Conservation (phyloP, 2,113 vertebrate genomes). For the Gorilla gorilla region DNA sequence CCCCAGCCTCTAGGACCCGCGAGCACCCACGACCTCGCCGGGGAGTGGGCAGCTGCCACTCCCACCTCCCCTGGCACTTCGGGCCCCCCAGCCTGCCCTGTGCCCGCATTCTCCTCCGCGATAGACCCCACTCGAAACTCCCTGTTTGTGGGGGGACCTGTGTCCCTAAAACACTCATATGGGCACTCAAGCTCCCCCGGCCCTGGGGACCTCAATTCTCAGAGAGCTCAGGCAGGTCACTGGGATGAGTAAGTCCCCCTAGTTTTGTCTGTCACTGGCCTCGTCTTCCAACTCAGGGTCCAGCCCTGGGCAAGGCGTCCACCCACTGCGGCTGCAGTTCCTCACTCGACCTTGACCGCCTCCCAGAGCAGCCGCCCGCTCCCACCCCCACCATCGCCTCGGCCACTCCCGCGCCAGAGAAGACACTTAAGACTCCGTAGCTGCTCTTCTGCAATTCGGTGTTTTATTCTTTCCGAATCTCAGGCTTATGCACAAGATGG, state of each 20-base stretch:
- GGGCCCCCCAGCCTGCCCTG: neutral
- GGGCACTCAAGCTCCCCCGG: neutral
- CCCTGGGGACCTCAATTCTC: neutral
- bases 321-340: neutral
- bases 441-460: slow-evolving; percentile 28
- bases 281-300: neutral
- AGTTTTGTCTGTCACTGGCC: neutral
- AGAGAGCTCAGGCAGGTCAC: neutral
- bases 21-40: too few species aligned
- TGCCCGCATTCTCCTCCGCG: neutral
- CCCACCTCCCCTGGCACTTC: neutral
- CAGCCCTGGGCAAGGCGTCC: neutral
- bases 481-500: slow-evolving; percentile 36
- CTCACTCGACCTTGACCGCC: neutral
- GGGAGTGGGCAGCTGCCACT: neutral
- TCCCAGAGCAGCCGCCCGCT: neutral
- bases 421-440: neutral
- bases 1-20: rapidly evolving
- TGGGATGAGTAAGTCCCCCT: neutral
- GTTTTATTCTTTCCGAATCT: slow-evolving; percentile 70
- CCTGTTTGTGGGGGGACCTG: neutral
- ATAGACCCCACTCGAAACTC: neutral
- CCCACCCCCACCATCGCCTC: neutral
- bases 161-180: neutral
- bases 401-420: neutral